Conservation (phyloP, 23 tunicate species). For the Trididemnum miniatum region DNA sequence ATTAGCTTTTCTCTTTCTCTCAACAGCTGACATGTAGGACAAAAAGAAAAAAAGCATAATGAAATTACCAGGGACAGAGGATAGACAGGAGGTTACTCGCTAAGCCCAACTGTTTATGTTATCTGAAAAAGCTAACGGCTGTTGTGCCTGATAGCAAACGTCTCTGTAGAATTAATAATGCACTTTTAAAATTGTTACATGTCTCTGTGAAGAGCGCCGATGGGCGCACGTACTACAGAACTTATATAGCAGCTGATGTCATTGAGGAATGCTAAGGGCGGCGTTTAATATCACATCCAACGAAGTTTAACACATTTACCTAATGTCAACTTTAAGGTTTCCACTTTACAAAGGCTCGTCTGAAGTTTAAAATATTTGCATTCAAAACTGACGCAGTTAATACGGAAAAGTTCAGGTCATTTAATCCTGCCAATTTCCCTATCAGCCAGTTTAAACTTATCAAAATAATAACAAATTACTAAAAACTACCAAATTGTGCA, state of each 20-base stretch:
- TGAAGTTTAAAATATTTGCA: no score
- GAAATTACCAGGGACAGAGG: conserved; percentile 18
- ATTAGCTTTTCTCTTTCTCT: no score
- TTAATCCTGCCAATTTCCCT: no score
- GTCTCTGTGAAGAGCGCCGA: background rate
- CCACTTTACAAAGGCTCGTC: no score
- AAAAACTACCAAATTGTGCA: no score
- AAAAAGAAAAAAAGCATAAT: conserved; percentile 7
- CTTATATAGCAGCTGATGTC: conserved; percentile 18
- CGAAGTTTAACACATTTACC: no score
- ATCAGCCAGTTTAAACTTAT: no score
- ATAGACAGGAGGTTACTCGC: background rate
- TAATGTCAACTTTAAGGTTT: no score
- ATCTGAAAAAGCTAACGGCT: conserved; percentile 2
- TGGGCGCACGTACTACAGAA: background rate
- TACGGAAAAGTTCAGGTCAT: no score
- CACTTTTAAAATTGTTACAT: background rate
- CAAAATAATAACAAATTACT: no score
- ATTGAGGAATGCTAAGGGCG: background rate
- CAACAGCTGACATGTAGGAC: background rate
- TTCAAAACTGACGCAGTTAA: no score
- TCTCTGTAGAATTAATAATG: conserved; percentile 29
- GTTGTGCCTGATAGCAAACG: background rate
- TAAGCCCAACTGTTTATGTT: background rate
- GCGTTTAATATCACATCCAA: no score